A percentile compares a stretch with the other conserved stretches of the same genome.
Evolutionary conservation across 1,140 invertebrate species (phyloP).

Genomic region (Pantala flavescens): DNA sequence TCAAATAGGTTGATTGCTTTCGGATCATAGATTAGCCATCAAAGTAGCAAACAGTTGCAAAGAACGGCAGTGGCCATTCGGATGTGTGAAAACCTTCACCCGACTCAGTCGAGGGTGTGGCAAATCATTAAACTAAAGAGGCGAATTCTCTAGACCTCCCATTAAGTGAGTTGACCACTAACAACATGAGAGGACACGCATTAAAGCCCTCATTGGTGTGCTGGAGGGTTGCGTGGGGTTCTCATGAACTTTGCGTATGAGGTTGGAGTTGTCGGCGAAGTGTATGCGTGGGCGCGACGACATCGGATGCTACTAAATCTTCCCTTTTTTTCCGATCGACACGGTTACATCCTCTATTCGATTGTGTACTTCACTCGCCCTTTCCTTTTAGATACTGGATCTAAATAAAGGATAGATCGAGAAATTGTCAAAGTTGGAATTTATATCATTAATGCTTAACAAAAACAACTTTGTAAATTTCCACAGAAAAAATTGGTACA

Average conservation of each 20-base stretch:
- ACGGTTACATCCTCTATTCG: no score
- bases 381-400: no score
- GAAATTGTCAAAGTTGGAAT: no score
- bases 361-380: no score
- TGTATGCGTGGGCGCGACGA: background rate
- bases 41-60: background rate
- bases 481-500: no score
- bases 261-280: background rate
- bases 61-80: background rate
- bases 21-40: background rate
- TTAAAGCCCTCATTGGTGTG: background rate
- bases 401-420: no score
- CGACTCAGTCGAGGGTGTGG: background rate
- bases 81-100: background rate
- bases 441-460: no score
- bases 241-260: no score
- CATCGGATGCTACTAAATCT: background rate
- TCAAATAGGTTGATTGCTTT: constrained; percentile 1
- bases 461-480: no score
- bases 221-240: background rate
- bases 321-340: background rate
- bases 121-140: background rate
- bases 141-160: background rate
- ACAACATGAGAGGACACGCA: background rate
- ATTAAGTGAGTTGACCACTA: background rate